Base-by-base conservation (phyloP, 2,888 invertebrate species). In the Synanthedon tipuliformis region DNA sequence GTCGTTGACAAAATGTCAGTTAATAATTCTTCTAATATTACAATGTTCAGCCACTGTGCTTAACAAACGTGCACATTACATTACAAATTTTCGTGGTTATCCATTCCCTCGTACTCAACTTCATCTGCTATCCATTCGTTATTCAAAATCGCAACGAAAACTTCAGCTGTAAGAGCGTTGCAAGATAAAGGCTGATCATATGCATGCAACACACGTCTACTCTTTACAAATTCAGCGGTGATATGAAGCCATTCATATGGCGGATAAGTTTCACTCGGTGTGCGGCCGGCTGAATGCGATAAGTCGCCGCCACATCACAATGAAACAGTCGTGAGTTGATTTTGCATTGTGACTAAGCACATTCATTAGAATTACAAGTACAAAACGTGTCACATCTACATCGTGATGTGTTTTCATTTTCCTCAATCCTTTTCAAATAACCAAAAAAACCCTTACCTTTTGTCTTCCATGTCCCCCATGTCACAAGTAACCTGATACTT, bases 211-310 rank as follows among this genome's bases (percentile, higher is more conserved):
- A 73, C 85, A 85, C 86, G 83, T 83, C 81, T 66, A 77, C 82
- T 81, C 84, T 83, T 85, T 81, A 82, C 85, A 82, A 84, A 84
- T 81, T 85, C 83, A 70, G 66, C 69, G 70, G 69, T 79, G 81
- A 80, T 78, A 76, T 75, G 81, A 73, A 76, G 69, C 77, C 76
- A 81, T 82, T 83, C 83, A 81, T 65, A 68, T 62, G 61, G 68
- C 70, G 80, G 78, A 76, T 78, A 84, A 86, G 80, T 84, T 85
- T 76, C 71, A 69, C 68, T 64, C 71, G 61, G 73, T 73, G 75
- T 71, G 74, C 75, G 74, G 66, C 73, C 73, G 72, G 63, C 73
- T 74, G 78, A 76, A 75, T 73, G 71, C 76, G 81, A 81, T 82
- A 84, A 81, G 76, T 77, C 71, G 67, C 63, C 65, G 56, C 65